Conservation (phyloP, 1,140 invertebrate species). For the Cherax quadricarinatus region DNA sequence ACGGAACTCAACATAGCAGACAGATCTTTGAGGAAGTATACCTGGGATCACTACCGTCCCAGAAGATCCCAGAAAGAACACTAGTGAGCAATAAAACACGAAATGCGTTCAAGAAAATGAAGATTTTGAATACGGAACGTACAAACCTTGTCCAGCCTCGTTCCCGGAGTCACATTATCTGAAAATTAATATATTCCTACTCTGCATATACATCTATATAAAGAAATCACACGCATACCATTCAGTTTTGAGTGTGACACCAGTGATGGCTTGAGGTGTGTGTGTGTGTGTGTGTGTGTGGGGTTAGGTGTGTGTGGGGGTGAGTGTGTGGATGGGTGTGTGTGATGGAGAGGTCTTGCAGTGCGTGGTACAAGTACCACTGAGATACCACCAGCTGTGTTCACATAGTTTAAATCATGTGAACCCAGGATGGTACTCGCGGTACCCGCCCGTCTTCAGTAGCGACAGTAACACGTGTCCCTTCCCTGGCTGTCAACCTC, state of each 20-base stretch:
- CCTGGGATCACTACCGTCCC: constrained; percentile 22
- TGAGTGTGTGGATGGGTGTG: not conserved
- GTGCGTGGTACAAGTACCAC: constrained; percentile 77
- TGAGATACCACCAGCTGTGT: constrained; percentile 99
- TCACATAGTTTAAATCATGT: constrained; percentile 88
- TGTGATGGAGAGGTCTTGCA: not conserved
- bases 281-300: too few species aligned
- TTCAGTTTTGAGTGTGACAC: too few species aligned
- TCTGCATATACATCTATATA: too few species aligned
- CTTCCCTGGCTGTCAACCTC: too few species aligned
- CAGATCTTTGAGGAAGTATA: not conserved
- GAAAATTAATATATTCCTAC: too few species aligned
- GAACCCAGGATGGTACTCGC: constrained; percentile 96
- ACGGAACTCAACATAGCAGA: not conserved
- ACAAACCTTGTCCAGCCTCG: too few species aligned
- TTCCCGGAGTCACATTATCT: too few species aligned
- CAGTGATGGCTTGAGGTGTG: too few species aligned
- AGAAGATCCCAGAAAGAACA: not conserved
- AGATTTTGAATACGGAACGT: not conserved
- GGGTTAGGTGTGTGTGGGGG: too few species aligned
- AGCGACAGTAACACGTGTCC: not conserved
- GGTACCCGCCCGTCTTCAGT: not conserved
- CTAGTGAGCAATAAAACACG: not conserved
- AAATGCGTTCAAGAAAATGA: not conserved
- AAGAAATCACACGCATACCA: too few species aligned